Base-by-base conservation (phyloP, 2,797 vertebrate species). In the Epinephelus awoara region DNA sequence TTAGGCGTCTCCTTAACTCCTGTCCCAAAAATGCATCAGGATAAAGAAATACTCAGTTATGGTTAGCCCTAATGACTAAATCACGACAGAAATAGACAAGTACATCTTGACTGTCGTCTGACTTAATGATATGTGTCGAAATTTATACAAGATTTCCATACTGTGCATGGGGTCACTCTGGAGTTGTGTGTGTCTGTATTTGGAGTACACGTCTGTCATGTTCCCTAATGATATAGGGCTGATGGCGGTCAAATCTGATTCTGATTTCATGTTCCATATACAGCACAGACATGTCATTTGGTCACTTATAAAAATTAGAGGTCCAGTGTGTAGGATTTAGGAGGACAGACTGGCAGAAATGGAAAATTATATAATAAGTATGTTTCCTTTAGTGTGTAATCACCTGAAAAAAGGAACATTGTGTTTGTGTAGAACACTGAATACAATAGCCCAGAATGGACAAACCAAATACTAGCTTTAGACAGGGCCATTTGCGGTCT, bases 111-210 rank as follows among this genome's bases (percentile, higher is more conserved):
- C 57, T 71, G 65, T 84, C 55, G 58, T 80, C 68, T 64, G 58
- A 84, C 77, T 79, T 81, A 89, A 90, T 89, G 75, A 90, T 75
- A 87, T 87, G 83, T 89, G 77, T 91, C 93, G 84, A 90, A 80
- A 75, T 79, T 80, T 89, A 86, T 86, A 68, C 67, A 86, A 77
- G 34, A 77, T 85, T 80, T 77, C 56, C 84, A 80, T 69, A 75
- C 40, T 52, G 54, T 58, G 34, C 54, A 42, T 67, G 40, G 66
- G 72, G 66, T 82, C 78, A 65, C 72, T 42, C 25, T 82, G 77
- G 76, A 66, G 77, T 52, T 64, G 40, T 75, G 58, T 76, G 81
- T 79, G 67, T 61, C 76, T 85, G 84, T 91, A 89, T 89, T 89
- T 67, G 29, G 55, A 61, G 73, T 9, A 62, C 13, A 63, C 19